Percentiles rank a stretch among this genome's conserved stretches.
Evolutionary conservation across 2,113 vertebrate genomes (phyloP).

Genomic region (Chunga burmeisteri): DNA sequence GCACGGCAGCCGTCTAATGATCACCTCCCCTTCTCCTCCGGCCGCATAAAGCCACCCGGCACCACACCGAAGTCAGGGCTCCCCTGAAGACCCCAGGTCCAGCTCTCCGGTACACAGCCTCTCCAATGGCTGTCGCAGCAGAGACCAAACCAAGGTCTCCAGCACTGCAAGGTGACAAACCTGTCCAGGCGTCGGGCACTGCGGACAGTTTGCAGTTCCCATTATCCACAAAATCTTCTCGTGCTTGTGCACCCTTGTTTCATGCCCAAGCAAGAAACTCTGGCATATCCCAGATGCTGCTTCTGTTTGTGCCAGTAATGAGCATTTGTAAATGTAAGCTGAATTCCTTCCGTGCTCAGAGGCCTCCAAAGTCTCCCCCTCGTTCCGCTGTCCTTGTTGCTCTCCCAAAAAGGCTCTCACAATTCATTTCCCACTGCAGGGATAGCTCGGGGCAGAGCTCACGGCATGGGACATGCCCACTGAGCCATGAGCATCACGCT

Average conservation of each 20-base stretch:
- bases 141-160: not conserved
- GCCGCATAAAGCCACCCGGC: not conserved
- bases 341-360: not conserved
- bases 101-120: accelerated
- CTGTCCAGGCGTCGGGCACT: accelerated
- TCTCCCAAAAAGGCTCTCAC: not conserved
- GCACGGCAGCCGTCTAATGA: accelerated
- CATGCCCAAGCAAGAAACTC: not conserved
- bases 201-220: not conserved
- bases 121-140: accelerated
- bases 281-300: not conserved
- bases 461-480: not conserved
- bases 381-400: not conserved
- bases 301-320: not conserved
- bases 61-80: accelerated
- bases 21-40: no score
- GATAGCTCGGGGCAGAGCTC: not conserved
- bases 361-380: not conserved
- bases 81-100: not conserved
- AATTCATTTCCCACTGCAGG: not conserved
- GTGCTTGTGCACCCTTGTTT: not conserved
- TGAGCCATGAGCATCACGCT: not conserved
- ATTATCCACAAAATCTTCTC: not conserved
- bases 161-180: not conserved
- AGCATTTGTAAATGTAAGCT: not conserved